These are phyloP conservation scores for Leptinotarsa undecemlineata DNA, from an alignment of 1,140 invertebrate genomes.

Conservation along the genomic window DNA sequence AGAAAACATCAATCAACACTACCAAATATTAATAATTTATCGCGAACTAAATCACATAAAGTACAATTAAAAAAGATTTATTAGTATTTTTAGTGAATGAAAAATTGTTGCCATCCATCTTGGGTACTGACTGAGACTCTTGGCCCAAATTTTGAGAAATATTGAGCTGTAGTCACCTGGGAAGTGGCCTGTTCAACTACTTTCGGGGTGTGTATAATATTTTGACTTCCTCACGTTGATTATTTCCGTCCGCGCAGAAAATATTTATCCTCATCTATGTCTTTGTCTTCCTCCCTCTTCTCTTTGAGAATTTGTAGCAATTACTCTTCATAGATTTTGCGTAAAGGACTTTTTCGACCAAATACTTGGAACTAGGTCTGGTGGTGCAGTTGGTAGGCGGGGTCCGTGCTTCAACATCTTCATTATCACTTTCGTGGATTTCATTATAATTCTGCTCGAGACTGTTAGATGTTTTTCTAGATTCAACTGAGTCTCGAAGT, in stretches of 20 bases:
- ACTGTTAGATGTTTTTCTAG: neutral
- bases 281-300: neutral
- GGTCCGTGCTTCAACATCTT: neutral
- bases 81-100: neutral
- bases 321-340: neutral
- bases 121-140: neutral
- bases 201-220: neutral
- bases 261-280: neutral
- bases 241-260: neutral
- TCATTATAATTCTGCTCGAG: neutral
- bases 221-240: neutral
- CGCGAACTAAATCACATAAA: neutral
- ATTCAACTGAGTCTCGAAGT: neutral
- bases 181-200: neutral
- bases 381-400: neutral
- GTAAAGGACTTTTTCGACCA: neutral
- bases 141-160: too few species aligned
- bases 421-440: neutral
- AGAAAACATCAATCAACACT: neutral
- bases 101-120: neutral
- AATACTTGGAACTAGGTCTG: neutral
- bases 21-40: neutral
- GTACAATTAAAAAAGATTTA: neutral
- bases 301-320: neutral
- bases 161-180: too few species aligned